A percentile compares a stretch with the other conserved stretches of the same genome.
phyloP scores from a whole-genome alignment of 2,797 vertebrate species.

The Mallotus villosus region DNA sequence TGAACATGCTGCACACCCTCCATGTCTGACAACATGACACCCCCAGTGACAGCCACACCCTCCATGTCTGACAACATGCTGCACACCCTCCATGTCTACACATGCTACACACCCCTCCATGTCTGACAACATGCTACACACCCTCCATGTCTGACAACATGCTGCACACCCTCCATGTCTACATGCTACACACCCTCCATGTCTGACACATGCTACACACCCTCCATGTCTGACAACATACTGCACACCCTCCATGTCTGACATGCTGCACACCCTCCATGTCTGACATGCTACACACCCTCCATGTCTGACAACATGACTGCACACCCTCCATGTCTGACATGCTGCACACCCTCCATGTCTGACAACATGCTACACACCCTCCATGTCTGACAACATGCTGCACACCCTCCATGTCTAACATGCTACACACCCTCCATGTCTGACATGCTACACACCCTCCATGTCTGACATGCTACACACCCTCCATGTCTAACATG shows the following conservation, averaged over 20 bases:
- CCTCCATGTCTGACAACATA: constrained; percentile 38
- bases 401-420: too few species aligned
- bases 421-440: constrained; percentile 47
- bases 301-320: constrained; percentile 37
- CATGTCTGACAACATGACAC: constrained; percentile 37
- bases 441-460: constrained; percentile 49
- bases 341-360: too few species aligned
- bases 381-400: constrained; percentile 38
- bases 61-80: constrained; percentile 38
- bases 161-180: too few species aligned
- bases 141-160: constrained; percentile 38
- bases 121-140: constrained; percentile 40
- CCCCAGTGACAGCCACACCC: too few species aligned
- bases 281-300: constrained; percentile 49
- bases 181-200: constrained; percentile 47
- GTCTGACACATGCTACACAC: constrained; percentile 48
- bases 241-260: too few species aligned
- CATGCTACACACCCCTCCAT: too few species aligned
- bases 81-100: constrained; percentile 43
- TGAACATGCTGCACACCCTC: constrained; percentile 50
- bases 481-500: constrained; percentile 41
- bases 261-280: constrained; percentile 48
- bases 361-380: constrained; percentile 39
- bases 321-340: constrained; percentile 44
- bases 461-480: constrained; percentile 48